Evolutionary conservation across 2,888 invertebrate genomes (phyloP).

Genomic region (Rugalucina vietnamica): DNA sequence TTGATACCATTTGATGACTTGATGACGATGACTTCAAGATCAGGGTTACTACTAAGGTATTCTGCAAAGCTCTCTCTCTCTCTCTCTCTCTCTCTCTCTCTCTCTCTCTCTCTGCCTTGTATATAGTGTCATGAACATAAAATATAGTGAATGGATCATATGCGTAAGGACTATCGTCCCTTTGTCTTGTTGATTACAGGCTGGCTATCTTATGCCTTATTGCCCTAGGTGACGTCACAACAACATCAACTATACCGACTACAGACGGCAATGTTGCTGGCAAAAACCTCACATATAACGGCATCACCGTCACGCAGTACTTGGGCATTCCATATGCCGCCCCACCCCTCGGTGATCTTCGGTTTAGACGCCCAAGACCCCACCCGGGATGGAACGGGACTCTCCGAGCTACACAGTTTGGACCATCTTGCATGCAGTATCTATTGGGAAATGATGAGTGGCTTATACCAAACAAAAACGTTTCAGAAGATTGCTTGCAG

Average conservation of each 20-base stretch:
- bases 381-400: conserved; percentile 41
- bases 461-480: conserved; percentile 50
- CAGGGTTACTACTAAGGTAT: no score
- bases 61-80: no score
- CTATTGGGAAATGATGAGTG: conserved; percentile 55
- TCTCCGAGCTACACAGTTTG: conserved; percentile 50
- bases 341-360: conserved; percentile 57
- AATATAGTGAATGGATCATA: no score
- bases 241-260: conserved; percentile 26
- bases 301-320: conserved; percentile 51
- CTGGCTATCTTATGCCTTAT: background rate
- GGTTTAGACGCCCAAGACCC: conserved; percentile 54
- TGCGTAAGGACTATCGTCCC: no score
- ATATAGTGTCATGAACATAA: no score
- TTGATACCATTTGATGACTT: no score
- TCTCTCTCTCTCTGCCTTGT: no score
- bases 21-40: no score
- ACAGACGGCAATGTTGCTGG: conserved; percentile 49
- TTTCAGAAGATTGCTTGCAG: conserved; percentile 70
- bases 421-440: conserved; percentile 65
- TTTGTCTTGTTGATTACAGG: no score
- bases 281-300: conserved; percentile 7
- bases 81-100: no score
- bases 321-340: conserved; percentile 61
- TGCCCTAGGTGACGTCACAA: background rate